A percentile compares a stretch with the other conserved stretches of the same genome.
phyloP scores from a whole-genome alignment of 2,888 invertebrate genomes.

The Sericinus montela region DNA sequence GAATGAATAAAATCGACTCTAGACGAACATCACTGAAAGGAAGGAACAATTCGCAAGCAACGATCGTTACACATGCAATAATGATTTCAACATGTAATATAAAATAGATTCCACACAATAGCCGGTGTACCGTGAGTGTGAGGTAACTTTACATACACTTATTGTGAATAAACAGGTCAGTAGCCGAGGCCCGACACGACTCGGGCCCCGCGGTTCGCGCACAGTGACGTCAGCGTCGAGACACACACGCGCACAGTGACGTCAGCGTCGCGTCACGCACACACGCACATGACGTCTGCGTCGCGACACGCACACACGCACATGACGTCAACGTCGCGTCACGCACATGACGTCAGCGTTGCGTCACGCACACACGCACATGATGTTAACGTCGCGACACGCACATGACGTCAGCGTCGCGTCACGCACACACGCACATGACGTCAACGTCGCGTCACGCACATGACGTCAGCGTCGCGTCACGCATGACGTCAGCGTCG shows the following conservation, averaged over 20 bases:
- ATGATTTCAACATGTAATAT: constrained; percentile 45
- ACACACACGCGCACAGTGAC: no score
- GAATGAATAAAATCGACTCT: constrained; percentile 46
- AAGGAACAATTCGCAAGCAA: constrained; percentile 19
- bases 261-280: neutral
- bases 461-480: constrained; percentile 6
- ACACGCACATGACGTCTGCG: constrained; percentile 19
- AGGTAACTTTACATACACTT: constrained; percentile 54
- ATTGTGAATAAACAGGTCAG: constrained; percentile 52
- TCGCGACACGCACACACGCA: neutral
- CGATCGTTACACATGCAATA: constrained; percentile 33
- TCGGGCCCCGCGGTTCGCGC: neutral
- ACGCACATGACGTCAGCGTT: neutral
- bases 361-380: neutral
- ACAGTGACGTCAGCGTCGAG: neutral
- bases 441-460: no score
- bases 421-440: neutral
- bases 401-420: neutral
- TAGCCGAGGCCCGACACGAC: constrained; percentile 43
- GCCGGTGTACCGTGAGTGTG: constrained; percentile 30
- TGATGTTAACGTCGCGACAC: neutral
- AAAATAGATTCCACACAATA: constrained; percentile 50
- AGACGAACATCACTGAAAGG: constrained; percentile 30
- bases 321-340: constrained; percentile 1
- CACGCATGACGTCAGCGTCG: neutral